These are phyloP conservation scores for Otus scops DNA, from an alignment of 2,797 vertebrate species.

Conservation along the genomic window DNA sequence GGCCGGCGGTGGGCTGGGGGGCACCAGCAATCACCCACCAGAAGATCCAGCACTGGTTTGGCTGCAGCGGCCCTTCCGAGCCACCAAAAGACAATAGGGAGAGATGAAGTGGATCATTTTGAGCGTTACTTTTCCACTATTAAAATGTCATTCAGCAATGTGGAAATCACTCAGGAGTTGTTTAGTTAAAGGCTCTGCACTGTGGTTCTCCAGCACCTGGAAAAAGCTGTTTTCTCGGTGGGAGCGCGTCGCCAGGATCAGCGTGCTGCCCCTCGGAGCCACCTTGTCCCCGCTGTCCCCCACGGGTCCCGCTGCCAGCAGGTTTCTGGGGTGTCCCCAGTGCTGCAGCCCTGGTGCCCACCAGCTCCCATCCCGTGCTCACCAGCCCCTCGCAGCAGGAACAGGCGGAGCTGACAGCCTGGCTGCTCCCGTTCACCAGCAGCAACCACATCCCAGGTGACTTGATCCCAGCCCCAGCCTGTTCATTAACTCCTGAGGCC, in stretches of 20 bases:
- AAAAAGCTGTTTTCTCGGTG: background rate
- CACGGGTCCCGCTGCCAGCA: background rate
- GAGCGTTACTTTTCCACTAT: constrained; percentile 49
- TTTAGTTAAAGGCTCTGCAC: background rate
- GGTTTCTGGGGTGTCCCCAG: background rate
- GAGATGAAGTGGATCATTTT: constrained; percentile 44
- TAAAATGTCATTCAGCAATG: constrained; percentile 23
- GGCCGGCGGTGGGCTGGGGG: background rate
- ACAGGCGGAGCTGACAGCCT: background rate
- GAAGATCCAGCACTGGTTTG: constrained; percentile 18
- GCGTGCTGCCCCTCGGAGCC: background rate
- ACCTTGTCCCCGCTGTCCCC: background rate
- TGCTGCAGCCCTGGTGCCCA: rapidly evolving
- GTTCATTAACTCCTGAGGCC: background rate
- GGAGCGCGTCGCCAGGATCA: rapidly evolving
- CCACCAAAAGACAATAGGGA: constrained; percentile 52
- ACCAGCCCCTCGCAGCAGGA: rapidly evolving
- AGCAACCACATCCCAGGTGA: rapidly evolving
- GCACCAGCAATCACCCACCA: background rate
- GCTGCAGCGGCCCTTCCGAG: constrained; percentile 25
- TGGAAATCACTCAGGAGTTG: constrained; percentile 16
- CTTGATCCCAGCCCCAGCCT: background rate
- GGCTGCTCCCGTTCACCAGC: background rate
- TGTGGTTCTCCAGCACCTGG: background rate
- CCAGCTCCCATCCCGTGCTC: rapidly evolving